Percentiles rank a stretch among this genome's conserved stretches.
phyloP scores from a whole-genome alignment of 1,140 invertebrate genomes.

The Temnothorax nylanderi region DNA sequence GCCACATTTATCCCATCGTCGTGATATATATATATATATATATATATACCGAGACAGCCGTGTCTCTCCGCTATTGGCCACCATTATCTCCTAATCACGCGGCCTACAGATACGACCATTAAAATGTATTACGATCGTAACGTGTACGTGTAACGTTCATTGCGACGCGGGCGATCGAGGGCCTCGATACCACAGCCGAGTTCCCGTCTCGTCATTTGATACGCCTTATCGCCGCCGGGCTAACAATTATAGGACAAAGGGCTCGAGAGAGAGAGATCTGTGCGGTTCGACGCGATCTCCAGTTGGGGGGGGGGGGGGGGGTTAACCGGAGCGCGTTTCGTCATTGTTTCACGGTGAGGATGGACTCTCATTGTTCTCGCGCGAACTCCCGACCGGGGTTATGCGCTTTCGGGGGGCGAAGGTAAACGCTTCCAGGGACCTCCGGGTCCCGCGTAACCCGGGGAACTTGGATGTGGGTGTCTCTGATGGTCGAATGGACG shows the following conservation, averaged over 20 bases:
- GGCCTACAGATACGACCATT: conserved; percentile 26
- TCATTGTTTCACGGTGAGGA: conserved; percentile 57
- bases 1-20: conserved; percentile 24
- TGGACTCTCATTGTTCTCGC: conserved; percentile 62
- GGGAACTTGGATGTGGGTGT: conserved; percentile 38
- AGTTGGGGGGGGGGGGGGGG: background rate
- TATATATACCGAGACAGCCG: background rate
- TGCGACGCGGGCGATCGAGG: background rate
- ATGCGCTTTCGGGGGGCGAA: conserved; percentile 17
- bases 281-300: conserved; percentile 43
- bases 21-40: conserved; percentile 5
- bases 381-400: conserved; percentile 13
- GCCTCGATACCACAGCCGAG: background rate
- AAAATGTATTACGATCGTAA: conserved; percentile 43
- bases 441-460: conserved; percentile 6
- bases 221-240: conserved; percentile 60
- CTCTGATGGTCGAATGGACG: background rate
- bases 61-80: background rate
- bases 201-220: conserved; percentile 55
- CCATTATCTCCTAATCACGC: conserved; percentile 43
- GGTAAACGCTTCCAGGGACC: conserved; percentile 9
- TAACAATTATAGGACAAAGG: conserved; percentile 70
- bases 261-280: conserved; percentile 2
- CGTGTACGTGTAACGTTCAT: background rate
- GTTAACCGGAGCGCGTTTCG: conserved; percentile 61